Evolutionary conservation across 1,140 invertebrate genomes (phyloP).

Genomic region (Macrocentrus cingulum): DNA sequence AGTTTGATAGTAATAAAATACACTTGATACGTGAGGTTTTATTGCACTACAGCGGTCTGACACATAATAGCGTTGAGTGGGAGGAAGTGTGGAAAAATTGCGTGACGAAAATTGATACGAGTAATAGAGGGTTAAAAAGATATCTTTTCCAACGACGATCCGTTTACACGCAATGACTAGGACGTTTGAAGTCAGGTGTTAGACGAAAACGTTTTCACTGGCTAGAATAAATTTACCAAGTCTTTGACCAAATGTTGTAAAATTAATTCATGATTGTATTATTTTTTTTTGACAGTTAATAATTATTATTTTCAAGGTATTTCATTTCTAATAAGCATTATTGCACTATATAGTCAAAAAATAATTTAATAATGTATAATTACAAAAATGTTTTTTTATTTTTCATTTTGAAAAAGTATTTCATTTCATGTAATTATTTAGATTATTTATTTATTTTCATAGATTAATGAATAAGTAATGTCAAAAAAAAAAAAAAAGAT

Average conservation of each 20-base stretch:
- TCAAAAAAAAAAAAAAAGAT: too few species aligned
- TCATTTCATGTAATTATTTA: too few species aligned
- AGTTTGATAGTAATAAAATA: constrained; percentile 59
- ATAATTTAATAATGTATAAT: too few species aligned
- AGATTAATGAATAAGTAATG: too few species aligned
- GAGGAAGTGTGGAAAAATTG: constrained; percentile 61
- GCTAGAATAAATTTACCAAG: constrained; percentile 35
- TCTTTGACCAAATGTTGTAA: not conserved
- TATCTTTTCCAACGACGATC: constrained; percentile 56
- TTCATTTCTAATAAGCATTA: too few species aligned
- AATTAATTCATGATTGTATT: not conserved
- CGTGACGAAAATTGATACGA: constrained; percentile 61
- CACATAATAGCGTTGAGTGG: constrained; percentile 53
- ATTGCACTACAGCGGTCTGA: constrained; percentile 53
- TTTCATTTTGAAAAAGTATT: too few species aligned
- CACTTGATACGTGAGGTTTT: constrained; percentile 57
- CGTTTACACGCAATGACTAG: constrained; percentile 55
- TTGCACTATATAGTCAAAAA: too few species aligned
- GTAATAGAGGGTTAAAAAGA: constrained; percentile 59
- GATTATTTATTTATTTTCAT: too few species aligned
- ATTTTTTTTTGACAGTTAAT: not conserved
- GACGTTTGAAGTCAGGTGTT: constrained; percentile 50
- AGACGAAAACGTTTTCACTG: constrained; percentile 55
- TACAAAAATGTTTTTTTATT: too few species aligned
- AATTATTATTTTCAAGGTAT: too few species aligned